Evolutionary conservation across 2,797 vertebrate genomes (phyloP), one percentile per base, ranked within the genome.

Genomic region (Chromobotia macracanthus): DNA sequence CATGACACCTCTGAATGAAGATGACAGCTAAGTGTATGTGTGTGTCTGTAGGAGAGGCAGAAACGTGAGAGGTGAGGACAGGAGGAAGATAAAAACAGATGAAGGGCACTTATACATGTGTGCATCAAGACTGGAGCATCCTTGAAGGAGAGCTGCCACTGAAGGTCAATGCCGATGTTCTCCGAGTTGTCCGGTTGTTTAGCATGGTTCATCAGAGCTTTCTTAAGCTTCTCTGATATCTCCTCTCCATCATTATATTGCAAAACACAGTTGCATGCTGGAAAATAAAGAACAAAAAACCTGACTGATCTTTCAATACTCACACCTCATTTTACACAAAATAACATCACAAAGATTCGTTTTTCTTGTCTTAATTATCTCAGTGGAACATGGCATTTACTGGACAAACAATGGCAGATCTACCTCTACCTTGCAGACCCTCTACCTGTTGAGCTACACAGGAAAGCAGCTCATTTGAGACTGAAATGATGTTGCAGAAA

Each of bases 211-310:
- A 67, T 63, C 61, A 63, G 25, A n/a, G 16, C 3, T 63, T 63
- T 63, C 61, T n/a, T 63, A 15, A n/a, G 18, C 61, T 38, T 38
- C 61, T 0, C 31, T 23, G 1, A 19, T 11, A 5, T 46, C 16
- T 28, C 5, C 15, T 60, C n/a, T n/a, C 41, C 41, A 58, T n/a
- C 25, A 56, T 35, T 13, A 35, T 25, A 65, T 68, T 23, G 35
- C 12, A 64, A 38, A 71, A 55, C 41, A 12, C 28, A 53, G 15
- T 23, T 53, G 2, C 46, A 53, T 75, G 28, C 60, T 53, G 46
- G 13, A 15, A 75, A 75, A 65, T 13, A 41, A 53, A 53, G 19
- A 53, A 53, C 13, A 75, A n/a, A 56, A 56, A 31, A 23, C n/a
- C n/a, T n/a, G n/a, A 11, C 1, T n/a, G 15, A 3, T 56, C 19